Evolutionary conservation across 2,113 vertebrate genomes (phyloP), one percentile per base, ranked within the genome.

Genomic region (Nesoenas mayeri): DNA sequence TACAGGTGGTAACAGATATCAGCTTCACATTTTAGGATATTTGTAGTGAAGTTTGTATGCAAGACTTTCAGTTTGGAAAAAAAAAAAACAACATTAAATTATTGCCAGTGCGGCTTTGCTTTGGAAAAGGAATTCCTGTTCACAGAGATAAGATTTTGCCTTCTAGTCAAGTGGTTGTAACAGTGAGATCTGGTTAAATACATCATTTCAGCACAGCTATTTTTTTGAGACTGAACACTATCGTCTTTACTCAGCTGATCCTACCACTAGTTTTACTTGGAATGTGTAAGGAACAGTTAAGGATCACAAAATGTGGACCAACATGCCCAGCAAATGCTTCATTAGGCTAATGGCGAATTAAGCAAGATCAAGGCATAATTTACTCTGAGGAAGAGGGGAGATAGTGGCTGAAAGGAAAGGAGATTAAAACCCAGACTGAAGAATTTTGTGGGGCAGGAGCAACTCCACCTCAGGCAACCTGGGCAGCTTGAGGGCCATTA

Each of bases 121-220:
- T 95, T 94, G 79, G 36, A 62, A 89, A 65, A 80, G 53, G 62
- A 79, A 48, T 79, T 74, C 53, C 85, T 92, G 69, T 75, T 91
- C 73, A 24, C 28, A 70, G 79, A 96, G 93, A 96, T 88, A 93
- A 93, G 65, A 61, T 42, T 93, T 82, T 96, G 79, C 65, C 77
- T 89, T 66, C 80, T 95, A 83, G 77, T 75, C 88, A 84, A 86
- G 79, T 42, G 61, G 51, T 88, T 93, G 9, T 57, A 80, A 40
- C 36, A 86, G 85, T 40, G 61, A 95, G 65, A 53, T 85, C 60
- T 93, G 90, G 78, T 72, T 67, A 95, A 91, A 94, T 56, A 73
- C 36, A 60, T 74, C 26, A 0, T 29, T 79, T 88, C 79, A 86
- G 69, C 82, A 53, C 75, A 60, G 74, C 72, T 85, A 22, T 56